Evolutionary conservation across 2,113 vertebrate genomes (phyloP), one percentile per base, ranked within the genome.

Genomic region (Cyanoramphus novaezelandiae): DNA sequence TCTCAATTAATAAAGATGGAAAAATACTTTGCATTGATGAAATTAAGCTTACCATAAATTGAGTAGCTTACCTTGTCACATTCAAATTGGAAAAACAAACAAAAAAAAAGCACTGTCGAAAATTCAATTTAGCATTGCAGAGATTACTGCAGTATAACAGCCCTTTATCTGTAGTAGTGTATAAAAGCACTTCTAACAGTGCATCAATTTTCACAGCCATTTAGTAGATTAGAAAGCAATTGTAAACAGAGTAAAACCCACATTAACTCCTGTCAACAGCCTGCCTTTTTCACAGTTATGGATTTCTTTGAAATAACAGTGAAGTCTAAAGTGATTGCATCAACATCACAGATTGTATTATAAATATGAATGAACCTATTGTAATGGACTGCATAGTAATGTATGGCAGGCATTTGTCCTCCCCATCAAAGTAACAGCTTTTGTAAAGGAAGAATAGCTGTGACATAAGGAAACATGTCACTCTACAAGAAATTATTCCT

Each of bases 151-250:
- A 86, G 86, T 94, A 88, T 94, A 97, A 94, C 96, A 94, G 55
- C 88, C 93, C 95, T 97, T 97, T 97, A 97, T 98, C 97, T 97
- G 88, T 93, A 93, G 90, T 89, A 87, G 95, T 97, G 92, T 97
- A 98, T 97, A 96, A 98, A 98, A 97, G 96, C 96, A 96, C 97
- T 97, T 92, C 93, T 97, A 98, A 98, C 95, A 94, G 93, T 97
- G 98, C 98, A 97, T 98, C 98, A 98, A 97, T 98, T 98, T 98
- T 98, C 98, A 98, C 96, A 98, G 97, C 97, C 97, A 97, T 98
- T 98, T 98, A 98, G 97, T 98, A 98, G 98, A 98, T 98, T 98
- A 98, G 97, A 98, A 98, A 98, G 98, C 98, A 98, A 98, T 98
- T 98, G 98, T 98, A 98, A 98, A 97, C 98, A 97, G 97, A 86